A percentile compares a stretch with the other conserved stretches of the same genome.
phyloP scores from a whole-genome alignment of 2,888 invertebrate genomes.

The Melitaea athalia region DNA sequence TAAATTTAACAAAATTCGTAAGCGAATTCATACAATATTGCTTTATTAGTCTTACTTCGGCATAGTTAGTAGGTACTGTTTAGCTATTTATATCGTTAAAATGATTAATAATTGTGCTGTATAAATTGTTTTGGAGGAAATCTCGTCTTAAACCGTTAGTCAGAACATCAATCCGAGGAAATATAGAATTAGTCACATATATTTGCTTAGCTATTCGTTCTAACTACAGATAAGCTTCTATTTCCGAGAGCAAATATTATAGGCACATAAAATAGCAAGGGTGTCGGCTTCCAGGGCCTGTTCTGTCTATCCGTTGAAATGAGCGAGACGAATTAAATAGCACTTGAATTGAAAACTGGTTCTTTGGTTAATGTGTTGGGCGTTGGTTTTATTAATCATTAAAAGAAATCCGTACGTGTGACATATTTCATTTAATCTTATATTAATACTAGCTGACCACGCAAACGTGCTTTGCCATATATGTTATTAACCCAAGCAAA shows the following conservation, averaged over 20 bases:
- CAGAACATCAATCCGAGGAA: conserved; percentile 28
- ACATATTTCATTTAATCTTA: neutral
- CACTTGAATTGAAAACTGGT: conserved; percentile 11
- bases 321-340: conserved; percentile 13
- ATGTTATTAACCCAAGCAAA: no score
- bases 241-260: conserved; percentile 29
- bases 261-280: conserved; percentile 24
- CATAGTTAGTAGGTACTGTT: neutral
- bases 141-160: conserved; percentile 24
- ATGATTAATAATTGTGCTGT: conserved; percentile 12
- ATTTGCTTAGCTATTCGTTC: conserved; percentile 25
- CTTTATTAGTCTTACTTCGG: neutral
- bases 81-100: neutral
- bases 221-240: conserved; percentile 30
- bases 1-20: no score
- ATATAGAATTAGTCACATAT: conserved; percentile 31
- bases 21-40: neutral
- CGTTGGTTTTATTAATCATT: conserved; percentile 1
- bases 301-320: conserved; percentile 22
- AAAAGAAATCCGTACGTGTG: neutral
- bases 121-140: conserved; percentile 26
- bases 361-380: neutral
- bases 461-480: no score
- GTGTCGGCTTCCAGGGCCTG: conserved; percentile 22
- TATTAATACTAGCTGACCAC: no score